These are phyloP conservation scores for Lasius fuliginosus DNA, from an alignment of 2,888 invertebrate species.

Conservation along the genomic window DNA sequence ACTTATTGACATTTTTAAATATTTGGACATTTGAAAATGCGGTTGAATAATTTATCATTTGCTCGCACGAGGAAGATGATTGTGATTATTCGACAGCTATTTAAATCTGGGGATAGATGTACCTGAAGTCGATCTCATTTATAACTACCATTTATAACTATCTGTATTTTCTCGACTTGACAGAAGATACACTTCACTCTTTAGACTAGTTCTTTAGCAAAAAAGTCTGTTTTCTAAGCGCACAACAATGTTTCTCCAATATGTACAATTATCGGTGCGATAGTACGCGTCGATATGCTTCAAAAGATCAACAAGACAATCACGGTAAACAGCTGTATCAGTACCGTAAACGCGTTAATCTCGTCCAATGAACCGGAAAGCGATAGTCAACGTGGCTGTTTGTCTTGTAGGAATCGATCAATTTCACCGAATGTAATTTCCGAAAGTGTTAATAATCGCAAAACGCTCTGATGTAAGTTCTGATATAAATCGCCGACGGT, in stretches of 20 bases:
- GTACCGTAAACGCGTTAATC: conserved; percentile 34
- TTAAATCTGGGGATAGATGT: background rate
- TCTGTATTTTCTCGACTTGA: background rate
- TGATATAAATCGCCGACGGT: background rate
- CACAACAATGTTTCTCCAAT: background rate
- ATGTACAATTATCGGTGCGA: background rate
- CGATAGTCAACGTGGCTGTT: conserved; percentile 27
- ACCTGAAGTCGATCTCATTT: background rate
- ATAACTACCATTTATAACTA: too few relatives aligned
- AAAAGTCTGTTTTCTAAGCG: background rate
- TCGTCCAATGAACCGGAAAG: conserved; percentile 40
- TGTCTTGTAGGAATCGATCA: conserved; percentile 28
- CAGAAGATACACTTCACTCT: background rate
- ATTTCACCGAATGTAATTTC: conserved; percentile 7
- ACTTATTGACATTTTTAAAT: background rate
- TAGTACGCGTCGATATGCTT: conserved; percentile 7
- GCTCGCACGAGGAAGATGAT: background rate
- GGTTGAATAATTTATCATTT: background rate
- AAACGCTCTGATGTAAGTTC: background rate
- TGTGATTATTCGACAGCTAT: background rate
- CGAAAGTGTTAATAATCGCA: background rate
- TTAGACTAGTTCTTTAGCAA: background rate
- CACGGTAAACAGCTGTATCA: conserved; percentile 6
- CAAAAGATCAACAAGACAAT: conserved; percentile 23
- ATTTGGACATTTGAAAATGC: background rate